A percentile compares a stretch with the other conserved stretches of the same genome.
phyloP scores from a whole-genome alignment of 2,797 vertebrate genomes.

The Chelonia mydas region DNA sequence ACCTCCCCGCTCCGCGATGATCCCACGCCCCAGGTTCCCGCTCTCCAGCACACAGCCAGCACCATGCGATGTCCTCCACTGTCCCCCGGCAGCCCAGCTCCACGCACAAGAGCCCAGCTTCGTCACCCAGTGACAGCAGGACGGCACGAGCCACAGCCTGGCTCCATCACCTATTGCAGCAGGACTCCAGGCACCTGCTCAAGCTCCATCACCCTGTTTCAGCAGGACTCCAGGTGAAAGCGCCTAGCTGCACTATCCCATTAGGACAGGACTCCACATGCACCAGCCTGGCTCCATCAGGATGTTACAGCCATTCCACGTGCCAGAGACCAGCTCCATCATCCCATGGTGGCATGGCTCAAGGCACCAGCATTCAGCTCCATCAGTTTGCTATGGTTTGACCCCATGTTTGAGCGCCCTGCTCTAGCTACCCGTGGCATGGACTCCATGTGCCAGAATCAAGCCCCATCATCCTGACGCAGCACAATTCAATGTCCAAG shows the following conservation, averaged over 20 bases:
- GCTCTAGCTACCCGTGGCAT: background rate
- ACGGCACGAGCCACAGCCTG: background rate
- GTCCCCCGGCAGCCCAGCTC: background rate
- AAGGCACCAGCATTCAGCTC: background rate
- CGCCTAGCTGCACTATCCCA: too few relatives aligned
- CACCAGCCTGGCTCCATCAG: background rate
- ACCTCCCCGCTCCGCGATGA: background rate
- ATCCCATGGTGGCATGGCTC: background rate
- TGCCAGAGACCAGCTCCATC: background rate
- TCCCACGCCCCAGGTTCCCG: background rate
- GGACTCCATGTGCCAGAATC: background rate
- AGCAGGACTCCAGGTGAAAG: background rate
- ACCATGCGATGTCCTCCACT: background rate
- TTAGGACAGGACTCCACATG: background rate
- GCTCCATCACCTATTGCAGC: background rate
- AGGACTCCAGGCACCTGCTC: background rate
- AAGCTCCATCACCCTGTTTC: background rate
- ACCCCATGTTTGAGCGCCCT: background rate
- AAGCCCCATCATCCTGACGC: background rate
- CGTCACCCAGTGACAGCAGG: background rate
- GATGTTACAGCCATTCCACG: background rate
- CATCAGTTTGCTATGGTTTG: too few relatives aligned
- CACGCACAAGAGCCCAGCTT: background rate
- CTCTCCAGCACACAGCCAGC: background rate
- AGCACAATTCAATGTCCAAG: background rate